These are phyloP conservation scores for Clivina fossor DNA, from an alignment of 2,888 invertebrate species.

Conservation along the genomic window DNA sequence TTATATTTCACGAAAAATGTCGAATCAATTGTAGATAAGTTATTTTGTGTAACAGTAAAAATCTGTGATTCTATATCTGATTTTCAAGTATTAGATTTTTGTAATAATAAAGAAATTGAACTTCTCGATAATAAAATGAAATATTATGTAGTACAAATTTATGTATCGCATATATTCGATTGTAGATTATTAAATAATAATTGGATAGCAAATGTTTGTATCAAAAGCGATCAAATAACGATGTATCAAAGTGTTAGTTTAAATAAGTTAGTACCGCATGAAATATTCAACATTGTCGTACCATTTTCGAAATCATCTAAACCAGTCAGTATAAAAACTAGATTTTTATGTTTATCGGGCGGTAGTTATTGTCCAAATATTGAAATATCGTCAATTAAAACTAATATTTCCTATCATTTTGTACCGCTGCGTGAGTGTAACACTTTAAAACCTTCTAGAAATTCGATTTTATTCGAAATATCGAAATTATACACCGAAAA, in stretches of 20 bases:
- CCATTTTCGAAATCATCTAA: slow-evolving; percentile 42
- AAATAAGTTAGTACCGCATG: slow-evolving; percentile 35
- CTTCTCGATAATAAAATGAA: neutral
- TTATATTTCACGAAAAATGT: slow-evolving; percentile 20
- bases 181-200: slow-evolving; percentile 42
- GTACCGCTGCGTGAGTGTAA: slow-evolving; percentile 36
- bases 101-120: slow-evolving; percentile 12
- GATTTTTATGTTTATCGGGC: slow-evolving; percentile 40
- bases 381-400: slow-evolving; percentile 41
- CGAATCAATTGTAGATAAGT: slow-evolving; percentile 33
- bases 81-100: slow-evolving; percentile 39
- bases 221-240: slow-evolving; percentile 36
- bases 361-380: slow-evolving; percentile 40
- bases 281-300: slow-evolving; percentile 42
- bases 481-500: slow-evolving; percentile 39
- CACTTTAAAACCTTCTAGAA: slow-evolving; percentile 23
- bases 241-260: slow-evolving; percentile 39
- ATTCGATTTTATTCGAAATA: slow-evolving; percentile 34
- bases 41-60: slow-evolving; percentile 46
- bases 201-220: slow-evolving; percentile 43
- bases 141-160: slow-evolving; percentile 48
- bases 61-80: slow-evolving; percentile 45
- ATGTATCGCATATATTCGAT: slow-evolving; percentile 44
- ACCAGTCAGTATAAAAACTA: slow-evolving; percentile 41
- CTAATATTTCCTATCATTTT: slow-evolving; percentile 49